Evolutionary conservation across 2,888 invertebrate genomes (phyloP).

Genomic region (Tipula lateralis): DNA sequence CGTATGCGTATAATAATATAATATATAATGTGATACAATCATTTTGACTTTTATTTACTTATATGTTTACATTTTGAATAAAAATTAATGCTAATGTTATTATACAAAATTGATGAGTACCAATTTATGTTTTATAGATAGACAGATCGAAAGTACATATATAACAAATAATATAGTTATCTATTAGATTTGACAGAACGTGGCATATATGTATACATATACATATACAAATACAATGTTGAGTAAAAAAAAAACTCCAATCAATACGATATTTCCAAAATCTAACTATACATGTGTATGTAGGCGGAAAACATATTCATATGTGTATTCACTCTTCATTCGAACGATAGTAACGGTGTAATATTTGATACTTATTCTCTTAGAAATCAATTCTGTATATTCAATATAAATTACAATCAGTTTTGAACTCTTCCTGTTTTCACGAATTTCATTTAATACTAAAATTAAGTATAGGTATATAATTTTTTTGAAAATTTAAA

Average conservation of each 20-base stretch:
- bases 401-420: too few species aligned
- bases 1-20: too few species aligned
- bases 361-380: too few species aligned
- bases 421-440: too few species aligned
- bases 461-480: too few species aligned
- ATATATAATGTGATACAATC: not conserved
- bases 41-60: not conserved
- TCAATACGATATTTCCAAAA: not conserved
- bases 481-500: too few species aligned
- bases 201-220: not conserved
- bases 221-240: too few species aligned
- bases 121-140: not conserved
- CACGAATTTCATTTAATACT: too few species aligned
- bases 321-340: not conserved
- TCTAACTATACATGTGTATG: not conserved
- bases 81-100: not conserved
- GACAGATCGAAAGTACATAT: not conserved
- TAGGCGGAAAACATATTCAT: not conserved
- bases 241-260: not conserved
- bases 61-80: not conserved
- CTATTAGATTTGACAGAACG: not conserved
- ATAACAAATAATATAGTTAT: not conserved
- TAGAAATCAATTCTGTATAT: too few species aligned
- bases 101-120: not conserved
- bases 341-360: too few species aligned